These are phyloP conservation scores for Ooceraea biroi DNA, from an alignment of 1,140 invertebrate species.

Conservation along the genomic window DNA sequence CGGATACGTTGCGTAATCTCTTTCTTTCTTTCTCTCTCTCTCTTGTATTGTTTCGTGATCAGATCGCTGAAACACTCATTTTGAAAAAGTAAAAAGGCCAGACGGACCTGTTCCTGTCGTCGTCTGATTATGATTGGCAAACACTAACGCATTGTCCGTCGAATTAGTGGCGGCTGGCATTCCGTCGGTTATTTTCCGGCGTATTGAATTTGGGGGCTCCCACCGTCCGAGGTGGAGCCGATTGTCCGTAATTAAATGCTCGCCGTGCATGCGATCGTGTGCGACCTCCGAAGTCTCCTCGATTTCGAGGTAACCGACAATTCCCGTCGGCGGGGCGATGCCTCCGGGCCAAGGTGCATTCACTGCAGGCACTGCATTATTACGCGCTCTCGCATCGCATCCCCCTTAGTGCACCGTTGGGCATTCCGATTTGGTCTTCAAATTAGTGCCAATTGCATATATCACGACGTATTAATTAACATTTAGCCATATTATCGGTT, in stretches of 20 bases:
- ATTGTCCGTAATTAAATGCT: constrained; percentile 57
- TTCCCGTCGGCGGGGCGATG: constrained; percentile 41
- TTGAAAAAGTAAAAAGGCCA: neutral
- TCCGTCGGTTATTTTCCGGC: constrained; percentile 22
- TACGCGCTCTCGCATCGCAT: constrained; percentile 61
- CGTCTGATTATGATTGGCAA: neutral
- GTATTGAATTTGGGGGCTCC: neutral
- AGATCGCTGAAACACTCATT: neutral
- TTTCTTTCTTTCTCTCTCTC: no score
- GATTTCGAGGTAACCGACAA: constrained; percentile 49
- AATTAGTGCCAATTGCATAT: constrained; percentile 77
- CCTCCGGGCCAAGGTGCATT: constrained; percentile 54
- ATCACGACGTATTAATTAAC: constrained; percentile 78
- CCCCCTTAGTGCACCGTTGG: constrained; percentile 62
- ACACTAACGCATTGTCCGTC: neutral
- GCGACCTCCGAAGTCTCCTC: constrained; percentile 33
- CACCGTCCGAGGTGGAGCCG: neutral
- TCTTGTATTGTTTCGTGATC: no score
- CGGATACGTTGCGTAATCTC: no score
- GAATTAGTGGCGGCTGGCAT: neutral
- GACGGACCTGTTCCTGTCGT: neutral
- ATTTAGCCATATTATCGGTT: constrained; percentile 63
- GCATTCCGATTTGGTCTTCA: constrained; percentile 70
- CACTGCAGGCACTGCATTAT: constrained; percentile 74
- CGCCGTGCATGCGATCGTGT: constrained; percentile 26